Conservation (phyloP, 2,888 invertebrate species). For the Drosophila robusta region DNA sequence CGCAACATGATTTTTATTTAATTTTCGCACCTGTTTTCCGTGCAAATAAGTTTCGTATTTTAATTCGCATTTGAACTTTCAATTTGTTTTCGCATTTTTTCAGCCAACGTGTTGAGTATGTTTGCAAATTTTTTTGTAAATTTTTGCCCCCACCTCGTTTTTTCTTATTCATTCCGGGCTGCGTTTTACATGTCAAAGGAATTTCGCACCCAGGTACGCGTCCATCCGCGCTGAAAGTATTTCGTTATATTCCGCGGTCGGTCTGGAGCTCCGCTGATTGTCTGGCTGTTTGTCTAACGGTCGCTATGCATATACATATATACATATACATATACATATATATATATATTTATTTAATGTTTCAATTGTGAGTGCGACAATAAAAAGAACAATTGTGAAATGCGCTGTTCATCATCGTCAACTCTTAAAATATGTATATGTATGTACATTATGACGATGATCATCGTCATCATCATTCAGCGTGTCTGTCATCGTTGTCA, state of each 20-base stretch:
- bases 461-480: constrained; percentile 29
- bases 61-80: constrained; percentile 67
- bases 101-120: constrained; percentile 31
- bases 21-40: constrained; percentile 68
- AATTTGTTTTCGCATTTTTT: constrained; percentile 59
- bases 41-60: constrained; percentile 61
- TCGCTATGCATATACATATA: background rate
- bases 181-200: constrained; percentile 76
- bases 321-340: background rate
- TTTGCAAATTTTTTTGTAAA: constrained; percentile 4
- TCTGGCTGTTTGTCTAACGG: background rate
- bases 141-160: constrained; percentile 14
- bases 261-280: background rate
- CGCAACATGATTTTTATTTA: constrained; percentile 65
- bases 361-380: constrained; percentile 58
- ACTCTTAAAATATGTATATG: background rate
- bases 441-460: constrained; percentile 12
- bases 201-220: constrained; percentile 34
- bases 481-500: constrained; percentile 55
- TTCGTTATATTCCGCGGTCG: constrained; percentile 21
- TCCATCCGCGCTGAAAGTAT: constrained; percentile 45
- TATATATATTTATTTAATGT: constrained; percentile 23
- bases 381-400: constrained; percentile 56
- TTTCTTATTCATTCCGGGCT: constrained; percentile 38
- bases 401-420: constrained; percentile 17